These are phyloP conservation scores for Callipepla squamata DNA, from an alignment of 2,113 vertebrate genomes.

Conservation along the genomic window DNA sequence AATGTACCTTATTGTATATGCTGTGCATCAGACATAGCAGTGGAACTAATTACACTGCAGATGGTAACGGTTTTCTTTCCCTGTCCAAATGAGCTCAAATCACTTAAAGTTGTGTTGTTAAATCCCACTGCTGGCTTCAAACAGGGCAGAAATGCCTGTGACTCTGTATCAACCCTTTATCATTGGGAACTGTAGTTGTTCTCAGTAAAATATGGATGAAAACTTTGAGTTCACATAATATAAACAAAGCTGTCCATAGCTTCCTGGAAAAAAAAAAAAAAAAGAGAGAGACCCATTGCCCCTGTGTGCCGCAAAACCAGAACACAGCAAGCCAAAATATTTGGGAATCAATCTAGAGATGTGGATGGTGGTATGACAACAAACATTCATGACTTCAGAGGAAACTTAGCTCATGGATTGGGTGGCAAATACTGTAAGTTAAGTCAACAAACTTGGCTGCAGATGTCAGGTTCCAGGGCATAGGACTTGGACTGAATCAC, in stretches of 20 bases:
- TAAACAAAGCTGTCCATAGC: not conserved
- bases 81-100: not conserved
- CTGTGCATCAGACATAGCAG: not conserved
- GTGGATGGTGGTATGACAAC: not conserved
- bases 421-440: not conserved
- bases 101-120: rapidly evolving
- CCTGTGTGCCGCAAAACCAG: not conserved
- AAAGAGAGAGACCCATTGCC: not conserved
- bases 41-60: not conserved
- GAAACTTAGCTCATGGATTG: not conserved
- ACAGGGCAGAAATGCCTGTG: not conserved
- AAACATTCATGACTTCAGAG: not conserved
- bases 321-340: not conserved
- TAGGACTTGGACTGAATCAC: not conserved
- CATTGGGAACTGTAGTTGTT: not conserved
- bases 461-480: not conserved
- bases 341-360: not conserved
- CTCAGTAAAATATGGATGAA: not conserved
- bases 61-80: not conserved
- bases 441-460: not conserved
- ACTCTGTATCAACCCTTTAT: not conserved
- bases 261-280: not conserved
- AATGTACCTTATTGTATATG: not conserved
- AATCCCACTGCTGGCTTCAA: not conserved
- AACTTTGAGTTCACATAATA: not conserved